A percentile compares a stretch with the other conserved stretches of the same genome.
phyloP scores from a whole-genome alignment of 1,140 invertebrate genomes.

The Panagrolaimus sp. region DNA sequence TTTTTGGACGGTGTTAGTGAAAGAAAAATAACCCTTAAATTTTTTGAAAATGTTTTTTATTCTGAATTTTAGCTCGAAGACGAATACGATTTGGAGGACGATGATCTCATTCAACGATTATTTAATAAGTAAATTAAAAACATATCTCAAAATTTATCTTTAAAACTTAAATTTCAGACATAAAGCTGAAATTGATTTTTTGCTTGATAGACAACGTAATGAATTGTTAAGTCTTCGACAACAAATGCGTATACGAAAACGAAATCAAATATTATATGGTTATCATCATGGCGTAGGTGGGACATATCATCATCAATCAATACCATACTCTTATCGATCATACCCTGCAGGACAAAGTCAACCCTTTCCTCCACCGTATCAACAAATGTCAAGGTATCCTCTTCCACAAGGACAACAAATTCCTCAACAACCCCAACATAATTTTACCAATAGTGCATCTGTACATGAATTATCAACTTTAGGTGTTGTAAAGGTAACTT shows the following conservation, averaged over 20 bases:
- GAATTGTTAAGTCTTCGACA: constrained; percentile 27
- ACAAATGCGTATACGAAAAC: constrained; percentile 24
- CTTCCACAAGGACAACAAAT: neutral
- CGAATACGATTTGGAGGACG: constrained; percentile 34
- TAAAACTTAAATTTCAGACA: constrained; percentile 27
- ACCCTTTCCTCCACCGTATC: constrained; percentile 2
- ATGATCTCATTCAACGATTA: constrained; percentile 34
- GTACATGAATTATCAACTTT: constrained; percentile 8
- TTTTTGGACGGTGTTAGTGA: constrained; percentile 25
- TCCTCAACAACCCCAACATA: neutral
- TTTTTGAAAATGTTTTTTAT: constrained; percentile 8
- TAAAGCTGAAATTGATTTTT: constrained; percentile 34
- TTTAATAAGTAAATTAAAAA: constrained; percentile 22
- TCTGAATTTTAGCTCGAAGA: constrained; percentile 35
- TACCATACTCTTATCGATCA: neutral
- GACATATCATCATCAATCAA: neutral
- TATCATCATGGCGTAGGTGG: neutral
- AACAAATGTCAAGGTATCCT: neutral
- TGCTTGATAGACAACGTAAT: constrained; percentile 38
- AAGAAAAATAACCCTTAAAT: neutral
- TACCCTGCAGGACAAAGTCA: neutral
- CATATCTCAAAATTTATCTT: neutral
- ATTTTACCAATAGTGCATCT: neutral
- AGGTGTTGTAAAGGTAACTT: neutral
- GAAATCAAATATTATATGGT: neutral